These are phyloP conservation scores for Paramormyrops kingsleyae DNA, from an alignment of 2,113 vertebrate genomes.

Conservation along the genomic window DNA sequence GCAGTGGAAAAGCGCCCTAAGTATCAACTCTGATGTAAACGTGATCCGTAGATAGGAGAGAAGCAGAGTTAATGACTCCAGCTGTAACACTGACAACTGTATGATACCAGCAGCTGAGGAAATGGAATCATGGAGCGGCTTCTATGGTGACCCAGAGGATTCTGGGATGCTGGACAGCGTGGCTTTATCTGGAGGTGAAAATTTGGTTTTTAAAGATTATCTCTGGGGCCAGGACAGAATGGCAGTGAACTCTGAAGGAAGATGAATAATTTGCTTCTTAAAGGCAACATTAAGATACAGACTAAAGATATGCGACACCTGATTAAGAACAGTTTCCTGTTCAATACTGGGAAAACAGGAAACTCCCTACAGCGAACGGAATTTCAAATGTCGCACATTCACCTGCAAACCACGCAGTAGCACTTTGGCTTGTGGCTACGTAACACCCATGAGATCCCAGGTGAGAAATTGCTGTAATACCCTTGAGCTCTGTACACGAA, in stretches of 20 bases:
- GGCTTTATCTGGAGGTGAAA: background rate
- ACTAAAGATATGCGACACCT: background rate
- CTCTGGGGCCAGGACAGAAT: background rate
- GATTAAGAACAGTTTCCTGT: background rate
- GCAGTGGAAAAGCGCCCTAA: background rate
- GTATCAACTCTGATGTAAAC: background rate
- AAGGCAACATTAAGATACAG: background rate
- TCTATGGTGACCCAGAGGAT: background rate
- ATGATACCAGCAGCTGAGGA: background rate
- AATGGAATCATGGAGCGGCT: background rate
- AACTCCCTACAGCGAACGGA: background rate
- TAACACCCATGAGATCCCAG: background rate
- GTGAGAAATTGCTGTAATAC: background rate
- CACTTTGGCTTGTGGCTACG: background rate
- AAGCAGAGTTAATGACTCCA: background rate
- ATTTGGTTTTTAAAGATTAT: background rate
- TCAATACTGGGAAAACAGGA: background rate
- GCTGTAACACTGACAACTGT: background rate
- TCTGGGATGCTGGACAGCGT: background rate
- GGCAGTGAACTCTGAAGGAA: background rate
- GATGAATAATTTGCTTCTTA: background rate
- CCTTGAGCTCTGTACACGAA: background rate
- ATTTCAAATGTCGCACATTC: background rate
- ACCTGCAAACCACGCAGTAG: background rate
- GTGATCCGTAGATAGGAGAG: background rate